Conservation (phyloP, 2,113 vertebrate genomes). For the Dipodomys stephensi region DNA sequence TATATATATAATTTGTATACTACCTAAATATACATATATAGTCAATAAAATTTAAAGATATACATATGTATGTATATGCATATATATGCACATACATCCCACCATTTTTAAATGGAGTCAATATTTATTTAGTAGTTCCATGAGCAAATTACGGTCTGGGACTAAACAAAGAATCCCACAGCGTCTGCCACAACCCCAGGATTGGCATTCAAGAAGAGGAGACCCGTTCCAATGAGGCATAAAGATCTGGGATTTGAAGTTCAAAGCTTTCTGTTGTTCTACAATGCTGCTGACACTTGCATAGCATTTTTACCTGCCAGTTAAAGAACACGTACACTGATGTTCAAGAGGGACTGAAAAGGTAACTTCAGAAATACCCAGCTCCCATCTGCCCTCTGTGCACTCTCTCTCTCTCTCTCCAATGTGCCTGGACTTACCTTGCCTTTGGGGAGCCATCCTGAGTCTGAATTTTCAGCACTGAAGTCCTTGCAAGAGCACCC, state of each 20-base stretch:
- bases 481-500: background rate
- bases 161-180: background rate
- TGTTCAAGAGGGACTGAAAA: constrained; percentile 71
- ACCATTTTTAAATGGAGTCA: background rate
- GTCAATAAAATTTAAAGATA: background rate
- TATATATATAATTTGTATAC: background rate
- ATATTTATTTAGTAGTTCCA: background rate
- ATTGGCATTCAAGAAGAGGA: background rate
- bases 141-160: background rate
- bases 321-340: constrained; percentile 76
- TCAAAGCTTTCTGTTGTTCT: constrained; percentile 66
- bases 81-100: background rate
- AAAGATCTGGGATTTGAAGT: constrained; percentile 65
- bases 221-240: background rate
- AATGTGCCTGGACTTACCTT: background rate
- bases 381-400: background rate
- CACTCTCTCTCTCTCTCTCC: background rate
- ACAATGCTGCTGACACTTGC: constrained; percentile 70
- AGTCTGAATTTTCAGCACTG: background rate
- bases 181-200: background rate
- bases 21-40: background rate
- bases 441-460: constrained; percentile 32
- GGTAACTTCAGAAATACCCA: constrained; percentile 35
- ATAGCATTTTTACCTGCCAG: constrained; percentile 73
- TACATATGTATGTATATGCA: background rate